Base-by-base conservation (phyloP, 2,113 vertebrate species). In the Otis tarda region DNA sequence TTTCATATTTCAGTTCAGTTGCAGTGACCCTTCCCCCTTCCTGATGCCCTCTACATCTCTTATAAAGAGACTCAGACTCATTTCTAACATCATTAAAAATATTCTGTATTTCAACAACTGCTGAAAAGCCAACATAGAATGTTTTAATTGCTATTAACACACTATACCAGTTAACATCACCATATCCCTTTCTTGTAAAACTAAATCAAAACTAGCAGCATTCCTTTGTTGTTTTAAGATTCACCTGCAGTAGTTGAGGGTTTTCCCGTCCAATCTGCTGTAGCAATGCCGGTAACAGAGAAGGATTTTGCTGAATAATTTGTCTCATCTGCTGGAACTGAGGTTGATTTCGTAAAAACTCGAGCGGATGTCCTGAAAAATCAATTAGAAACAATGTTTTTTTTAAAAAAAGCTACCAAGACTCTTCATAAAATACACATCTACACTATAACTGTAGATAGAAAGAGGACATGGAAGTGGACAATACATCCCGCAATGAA, bases 291-390 rank as follows among this genome's bases (percentile, higher is more conserved):
- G 99, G 99, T 80, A 99, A 98, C 93, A 99, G 95, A 74, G 99
- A 98, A 33, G 99, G 99, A 89, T 99, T 99, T 98, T 99, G 99
- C 94, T 99, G 99, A 97, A 99, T 99, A 97, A 99, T 98, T 97
- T 99, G 99, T 95, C 99, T 98, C 99, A 99, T 99, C 95, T 99
- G 98, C 60, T 99, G 99, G 95, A 99, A 99, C 95, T 99, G 99
- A 76, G 99, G 99, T 96, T 99, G 99, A 97, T 98, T 99, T 95
- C 99, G 97, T 89, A 99, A 98, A 98, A 99, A 99, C 97, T 98
- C 99, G 97, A 99, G 98, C 14, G 99, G 99, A 96, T 99, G 99
- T 52, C 97, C 99, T 99, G 91, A 91, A 97, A 78, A 78, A 97
- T 64, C 28, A 93, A 65, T 60, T 5, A 76, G 31, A 25, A 2